A percentile compares a stretch with the other conserved stretches of the same genome.
Conservation (phyloP, 1,140 invertebrate species). For the Lithobius niger region DNA sequence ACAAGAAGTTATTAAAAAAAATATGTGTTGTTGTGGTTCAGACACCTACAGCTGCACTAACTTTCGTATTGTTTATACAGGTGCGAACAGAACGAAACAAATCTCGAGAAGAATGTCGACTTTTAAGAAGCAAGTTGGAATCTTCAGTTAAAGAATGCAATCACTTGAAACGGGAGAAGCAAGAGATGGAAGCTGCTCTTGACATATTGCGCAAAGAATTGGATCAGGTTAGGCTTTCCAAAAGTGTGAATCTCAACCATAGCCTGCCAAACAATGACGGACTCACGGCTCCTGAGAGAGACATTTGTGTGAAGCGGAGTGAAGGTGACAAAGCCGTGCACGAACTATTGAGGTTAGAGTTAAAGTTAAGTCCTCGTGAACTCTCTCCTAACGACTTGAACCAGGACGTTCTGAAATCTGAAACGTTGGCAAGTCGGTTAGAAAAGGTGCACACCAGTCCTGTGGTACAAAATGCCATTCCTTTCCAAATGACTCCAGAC, state of each 20-base stretch:
- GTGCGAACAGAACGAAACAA: constrained; percentile 71
- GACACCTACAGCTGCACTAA: too few species aligned
- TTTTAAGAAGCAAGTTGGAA: constrained; percentile 64
- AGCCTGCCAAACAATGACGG: constrained; percentile 13
- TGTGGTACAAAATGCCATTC: neutral
- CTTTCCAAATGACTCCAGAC: constrained; percentile 11
- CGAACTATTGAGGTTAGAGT: too few species aligned
- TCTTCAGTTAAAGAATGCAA: constrained; percentile 58
- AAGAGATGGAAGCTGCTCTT: constrained; percentile 62
- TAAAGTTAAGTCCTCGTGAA: too few species aligned
- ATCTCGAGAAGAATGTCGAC: constrained; percentile 70
- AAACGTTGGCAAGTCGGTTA: too few species aligned
- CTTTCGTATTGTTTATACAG: constrained; percentile 22
- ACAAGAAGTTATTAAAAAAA: too few species aligned
- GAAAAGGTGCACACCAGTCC: constrained; percentile 6
- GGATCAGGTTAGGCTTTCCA: constrained; percentile 46
- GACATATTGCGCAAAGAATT: constrained; percentile 67
- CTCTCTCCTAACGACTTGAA: too few species aligned
- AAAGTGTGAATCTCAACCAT: constrained; percentile 12
- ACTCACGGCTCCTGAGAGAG: constrained; percentile 14
- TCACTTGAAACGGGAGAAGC: constrained; percentile 58
- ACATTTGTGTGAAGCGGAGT: constrained; percentile 16
- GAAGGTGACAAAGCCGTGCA: constrained; percentile 11
- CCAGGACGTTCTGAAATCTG: constrained; percentile 17
- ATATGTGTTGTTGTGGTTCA: too few species aligned